These are phyloP conservation scores for Lissonota sp. DNA, from an alignment of 2,888 invertebrate genomes.

Conservation along the genomic window DNA sequence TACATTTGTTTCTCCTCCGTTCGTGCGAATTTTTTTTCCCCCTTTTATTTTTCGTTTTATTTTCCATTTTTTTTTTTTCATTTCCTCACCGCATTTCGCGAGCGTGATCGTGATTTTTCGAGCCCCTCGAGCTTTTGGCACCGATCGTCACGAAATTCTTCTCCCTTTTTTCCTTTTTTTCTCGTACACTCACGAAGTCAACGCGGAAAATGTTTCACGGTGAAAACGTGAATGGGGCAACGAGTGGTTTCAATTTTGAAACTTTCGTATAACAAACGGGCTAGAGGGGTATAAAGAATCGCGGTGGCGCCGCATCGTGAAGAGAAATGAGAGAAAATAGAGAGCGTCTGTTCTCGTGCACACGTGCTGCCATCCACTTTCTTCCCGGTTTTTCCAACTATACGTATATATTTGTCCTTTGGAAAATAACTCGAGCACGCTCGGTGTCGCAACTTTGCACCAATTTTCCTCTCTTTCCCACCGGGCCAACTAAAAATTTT, in stretches of 20 bases:
- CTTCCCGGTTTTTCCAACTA: no score
- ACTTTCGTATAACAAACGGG: conserved; percentile 37
- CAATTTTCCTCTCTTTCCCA: conserved; percentile 43
- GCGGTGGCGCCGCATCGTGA: conserved; percentile 41
- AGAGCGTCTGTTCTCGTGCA: conserved; percentile 16
- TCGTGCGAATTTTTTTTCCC: not conserved
- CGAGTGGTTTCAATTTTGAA: conserved; percentile 67
- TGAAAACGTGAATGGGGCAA: conserved; percentile 65
- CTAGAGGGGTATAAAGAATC: conserved; percentile 49
- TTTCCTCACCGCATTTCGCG: conserved; percentile 34
- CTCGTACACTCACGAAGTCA: conserved; percentile 13
- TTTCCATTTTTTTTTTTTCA: not conserved
- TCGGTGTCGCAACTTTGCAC: conserved; percentile 40
- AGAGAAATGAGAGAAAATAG: conserved; percentile 60
- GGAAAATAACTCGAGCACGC: conserved; percentile 53
- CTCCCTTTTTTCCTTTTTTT: not conserved
- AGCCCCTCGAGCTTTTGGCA: conserved; percentile 34
- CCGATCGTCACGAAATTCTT: conserved; percentile 42
- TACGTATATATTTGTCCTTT: conserved; percentile 49
- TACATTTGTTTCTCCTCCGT: no score
- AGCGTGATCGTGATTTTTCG: conserved; percentile 27
- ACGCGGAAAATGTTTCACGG: conserved; percentile 59
- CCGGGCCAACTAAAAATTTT: conserved; percentile 28
- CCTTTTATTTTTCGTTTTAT: conserved; percentile 4
- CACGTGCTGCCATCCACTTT: conserved; percentile 51